phyloP scores from a whole-genome alignment of 2,797 vertebrate species.

The Megaceryle alcyon region DNA sequence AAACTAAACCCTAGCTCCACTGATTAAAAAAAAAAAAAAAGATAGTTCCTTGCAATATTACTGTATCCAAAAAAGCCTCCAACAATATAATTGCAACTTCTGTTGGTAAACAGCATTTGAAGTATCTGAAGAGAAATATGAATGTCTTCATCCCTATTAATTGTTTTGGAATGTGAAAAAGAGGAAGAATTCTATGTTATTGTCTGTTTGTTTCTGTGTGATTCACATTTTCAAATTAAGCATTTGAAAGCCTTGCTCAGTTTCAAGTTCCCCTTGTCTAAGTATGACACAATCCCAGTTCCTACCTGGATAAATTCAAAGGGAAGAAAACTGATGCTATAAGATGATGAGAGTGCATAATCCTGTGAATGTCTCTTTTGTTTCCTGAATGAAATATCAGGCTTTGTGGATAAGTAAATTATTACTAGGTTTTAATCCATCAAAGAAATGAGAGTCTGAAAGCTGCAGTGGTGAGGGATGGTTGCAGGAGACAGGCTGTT shows the following conservation, averaged over 20 bases:
- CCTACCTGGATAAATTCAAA: not conserved
- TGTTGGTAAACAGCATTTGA: not conserved
- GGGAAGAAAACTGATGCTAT: not conserved
- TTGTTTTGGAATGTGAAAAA: not conserved
- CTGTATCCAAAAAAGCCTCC: not conserved
- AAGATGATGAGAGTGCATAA: not conserved
- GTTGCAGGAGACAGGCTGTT: not conserved
- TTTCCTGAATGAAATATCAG: not conserved
- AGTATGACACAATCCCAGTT: not conserved
- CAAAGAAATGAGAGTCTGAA: not conserved
- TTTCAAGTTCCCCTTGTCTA: not conserved
- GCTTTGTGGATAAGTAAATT: not conserved
- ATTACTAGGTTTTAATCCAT: slow-evolving; percentile 2
- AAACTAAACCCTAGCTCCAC: not conserved
- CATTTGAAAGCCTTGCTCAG: not conserved
- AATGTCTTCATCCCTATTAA: not conserved
- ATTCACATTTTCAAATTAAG: not conserved
- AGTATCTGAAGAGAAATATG: not conserved
- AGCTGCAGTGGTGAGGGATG: fast-evolving
- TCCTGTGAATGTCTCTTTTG: not conserved
- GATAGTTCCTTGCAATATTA: not conserved
- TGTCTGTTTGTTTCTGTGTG: not conserved
- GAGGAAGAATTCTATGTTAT: not conserved
- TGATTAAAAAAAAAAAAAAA: not conserved
- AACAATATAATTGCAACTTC: not conserved